Evolutionary conservation across 2,888 invertebrate genomes (phyloP), one percentile per base, ranked within the genome.

Genomic region (Margaritifera margaritifera): DNA sequence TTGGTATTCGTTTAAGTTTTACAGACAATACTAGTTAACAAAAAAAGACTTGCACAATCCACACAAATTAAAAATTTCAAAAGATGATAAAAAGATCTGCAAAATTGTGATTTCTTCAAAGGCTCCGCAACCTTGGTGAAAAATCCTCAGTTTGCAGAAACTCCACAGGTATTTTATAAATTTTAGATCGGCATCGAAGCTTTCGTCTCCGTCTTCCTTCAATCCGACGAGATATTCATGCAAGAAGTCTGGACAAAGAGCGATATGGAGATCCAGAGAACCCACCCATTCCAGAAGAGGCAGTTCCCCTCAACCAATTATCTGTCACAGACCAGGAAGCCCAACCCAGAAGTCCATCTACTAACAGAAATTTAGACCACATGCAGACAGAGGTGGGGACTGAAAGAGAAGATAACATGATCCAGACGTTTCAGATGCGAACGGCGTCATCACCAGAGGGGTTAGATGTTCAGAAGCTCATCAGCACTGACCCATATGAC

Each of bases 191-290:
- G 22, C 88, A 87, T 70, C 82, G 84, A 72, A 87, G 86, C 70
- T 87, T 89, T 76, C 85, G 85, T 68, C 80, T 89, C 25, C 85
- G 88, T n/a, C 83, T 89, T 63, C 89, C 88, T 42, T 87, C 88
- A 24, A 86, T 89, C 52, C 80, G 88, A 31, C 80, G 86, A 31
- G 88, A 88, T 71, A 80, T 88, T 56, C 74, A 83, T 25, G 74
- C 78, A 51, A 78, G 79, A 66, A 71, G 79, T 25, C 80, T 79
- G 66, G 75, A 72, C 53, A 62, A 74, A 27, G 78, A 81, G 27
- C 62, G 70, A 42, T 67, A 65, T 25, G 74, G 69, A 19, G 85
- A 86, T 64, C 82, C 85, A 8, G 86, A 86, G 68, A 84, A 86
- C 68, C 85, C 86, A 8, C 79, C 82, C 0, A 77, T 77, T 53